A percentile compares a stretch with the other conserved stretches of the same genome.
Evolutionary conservation across 2,113 vertebrate species (phyloP).

Genomic region (Zapornia atra): DNA sequence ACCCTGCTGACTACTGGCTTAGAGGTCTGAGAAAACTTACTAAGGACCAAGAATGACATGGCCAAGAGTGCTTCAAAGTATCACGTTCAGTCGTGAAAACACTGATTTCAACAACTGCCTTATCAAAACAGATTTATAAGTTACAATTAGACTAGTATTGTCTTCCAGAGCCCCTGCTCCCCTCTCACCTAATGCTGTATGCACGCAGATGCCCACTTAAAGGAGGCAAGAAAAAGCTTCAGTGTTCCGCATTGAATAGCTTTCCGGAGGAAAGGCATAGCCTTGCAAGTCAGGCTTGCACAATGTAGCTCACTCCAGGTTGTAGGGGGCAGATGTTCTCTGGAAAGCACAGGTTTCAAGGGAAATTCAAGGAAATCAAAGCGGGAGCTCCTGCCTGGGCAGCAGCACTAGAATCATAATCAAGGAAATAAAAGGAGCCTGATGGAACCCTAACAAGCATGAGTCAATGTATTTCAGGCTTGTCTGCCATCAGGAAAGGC

Average conservation of each 20-base stretch:
- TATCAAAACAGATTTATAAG: background rate
- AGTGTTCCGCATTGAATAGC: background rate
- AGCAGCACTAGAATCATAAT: conserved; percentile 17
- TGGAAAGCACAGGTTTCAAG: conserved; percentile 26
- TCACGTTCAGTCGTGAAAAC: background rate
- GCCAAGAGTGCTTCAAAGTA: background rate
- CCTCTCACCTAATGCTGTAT: background rate
- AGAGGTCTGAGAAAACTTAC: background rate
- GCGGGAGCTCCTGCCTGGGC: background rate
- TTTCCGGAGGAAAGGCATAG: background rate
- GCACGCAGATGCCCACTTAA: background rate
- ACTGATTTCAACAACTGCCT: background rate
- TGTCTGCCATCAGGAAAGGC: conserved; percentile 45
- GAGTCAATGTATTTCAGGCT: conserved; percentile 52
- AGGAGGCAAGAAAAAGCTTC: background rate
- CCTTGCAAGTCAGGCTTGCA: background rate
- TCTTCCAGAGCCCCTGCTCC: background rate
- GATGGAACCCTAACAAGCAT: conserved; percentile 46
- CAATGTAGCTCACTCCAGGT: background rate
- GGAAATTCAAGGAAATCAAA: conserved; percentile 38
- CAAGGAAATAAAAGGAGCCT: conserved; percentile 50
- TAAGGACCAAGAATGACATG: background rate
- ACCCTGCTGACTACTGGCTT: background rate
- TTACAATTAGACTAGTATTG: background rate
- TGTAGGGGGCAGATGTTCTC: background rate